Evolutionary conservation across 1,140 invertebrate species (phyloP).

Genomic region (Orchestia grillus): DNA sequence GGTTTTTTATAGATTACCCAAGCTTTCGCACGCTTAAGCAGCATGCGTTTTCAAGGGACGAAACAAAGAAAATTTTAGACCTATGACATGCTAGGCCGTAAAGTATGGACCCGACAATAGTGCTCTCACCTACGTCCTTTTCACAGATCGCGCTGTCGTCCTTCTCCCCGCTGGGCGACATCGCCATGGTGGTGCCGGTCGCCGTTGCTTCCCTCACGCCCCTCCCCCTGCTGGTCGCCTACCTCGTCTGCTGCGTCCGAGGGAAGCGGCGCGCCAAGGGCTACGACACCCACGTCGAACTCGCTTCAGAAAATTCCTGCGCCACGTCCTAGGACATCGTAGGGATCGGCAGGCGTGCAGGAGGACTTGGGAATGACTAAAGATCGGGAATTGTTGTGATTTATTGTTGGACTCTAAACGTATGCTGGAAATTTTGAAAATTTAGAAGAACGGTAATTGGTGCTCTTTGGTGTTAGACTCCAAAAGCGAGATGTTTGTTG

Average conservation of each 20-base stretch:
- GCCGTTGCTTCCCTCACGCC: constrained; percentile 94
- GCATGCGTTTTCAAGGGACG: too few species aligned
- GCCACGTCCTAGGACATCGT: not conserved
- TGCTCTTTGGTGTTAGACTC: too few species aligned
- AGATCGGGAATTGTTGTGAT: not conserved
- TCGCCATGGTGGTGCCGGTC: constrained; percentile 81
- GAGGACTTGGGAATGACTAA: not conserved
- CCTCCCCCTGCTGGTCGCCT: constrained; percentile 78
- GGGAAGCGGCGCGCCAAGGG: constrained; percentile 9
- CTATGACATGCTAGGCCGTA: too few species aligned
- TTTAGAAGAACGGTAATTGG: too few species aligned
- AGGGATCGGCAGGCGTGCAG: not conserved
- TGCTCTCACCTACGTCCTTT: not conserved
- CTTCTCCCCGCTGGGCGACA: constrained; percentile 63
- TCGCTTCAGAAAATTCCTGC: not conserved
- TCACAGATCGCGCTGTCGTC: constrained; percentile 59
- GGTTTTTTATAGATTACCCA: too few species aligned
- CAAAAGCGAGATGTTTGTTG: not conserved
- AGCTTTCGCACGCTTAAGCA: too few species aligned
- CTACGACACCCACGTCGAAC: not conserved
- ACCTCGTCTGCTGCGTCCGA: constrained; percentile 57
- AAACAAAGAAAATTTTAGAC: too few species aligned
- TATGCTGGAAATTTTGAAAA: too few species aligned
- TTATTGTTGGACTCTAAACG: too few species aligned
- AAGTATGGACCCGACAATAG: too few species aligned